phyloP scores from a whole-genome alignment of 1,140 invertebrate genomes.

The Brachionus rubens region DNA sequence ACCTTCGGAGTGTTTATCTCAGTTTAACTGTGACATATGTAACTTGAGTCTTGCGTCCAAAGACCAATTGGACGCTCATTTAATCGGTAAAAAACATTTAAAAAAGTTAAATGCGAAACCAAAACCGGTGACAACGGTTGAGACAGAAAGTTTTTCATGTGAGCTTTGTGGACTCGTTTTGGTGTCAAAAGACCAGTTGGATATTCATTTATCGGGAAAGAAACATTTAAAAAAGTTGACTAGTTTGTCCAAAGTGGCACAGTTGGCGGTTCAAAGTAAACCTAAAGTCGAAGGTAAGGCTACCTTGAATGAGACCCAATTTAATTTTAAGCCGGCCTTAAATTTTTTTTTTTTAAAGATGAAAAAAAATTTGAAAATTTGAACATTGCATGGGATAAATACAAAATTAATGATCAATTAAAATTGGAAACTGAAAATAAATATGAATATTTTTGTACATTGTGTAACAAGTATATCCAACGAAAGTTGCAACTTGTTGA shows the following conservation, averaged over 20 bases:
- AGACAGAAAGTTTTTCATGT: background rate
- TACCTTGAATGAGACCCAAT: background rate
- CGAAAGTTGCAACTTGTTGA: constrained; percentile 8
- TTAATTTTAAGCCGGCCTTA: background rate
- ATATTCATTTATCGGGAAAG: background rate
- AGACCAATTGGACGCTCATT: background rate
- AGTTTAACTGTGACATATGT: background rate
- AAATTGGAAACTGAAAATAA: background rate
- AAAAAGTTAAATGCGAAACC: constrained; percentile 17
- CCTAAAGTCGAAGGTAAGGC: background rate
- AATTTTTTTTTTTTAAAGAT: background rate
- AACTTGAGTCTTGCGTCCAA: background rate
- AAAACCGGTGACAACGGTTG: too few relatives aligned
- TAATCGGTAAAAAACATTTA: background rate
- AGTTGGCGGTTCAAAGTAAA: background rate
- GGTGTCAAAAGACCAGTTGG: background rate
- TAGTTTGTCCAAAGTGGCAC: background rate
- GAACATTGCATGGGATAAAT: constrained; percentile 19
- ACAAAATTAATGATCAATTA: constrained; percentile 1
- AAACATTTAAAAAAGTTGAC: constrained; percentile 12
- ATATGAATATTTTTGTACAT: constrained; percentile 17
- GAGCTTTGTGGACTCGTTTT: background rate
- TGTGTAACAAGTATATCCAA: constrained; percentile 5
- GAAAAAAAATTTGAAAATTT: background rate
- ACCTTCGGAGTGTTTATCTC: too few relatives aligned